Base-by-base conservation (phyloP, 2,888 invertebrate species). In the Papilio gigon region DNA sequence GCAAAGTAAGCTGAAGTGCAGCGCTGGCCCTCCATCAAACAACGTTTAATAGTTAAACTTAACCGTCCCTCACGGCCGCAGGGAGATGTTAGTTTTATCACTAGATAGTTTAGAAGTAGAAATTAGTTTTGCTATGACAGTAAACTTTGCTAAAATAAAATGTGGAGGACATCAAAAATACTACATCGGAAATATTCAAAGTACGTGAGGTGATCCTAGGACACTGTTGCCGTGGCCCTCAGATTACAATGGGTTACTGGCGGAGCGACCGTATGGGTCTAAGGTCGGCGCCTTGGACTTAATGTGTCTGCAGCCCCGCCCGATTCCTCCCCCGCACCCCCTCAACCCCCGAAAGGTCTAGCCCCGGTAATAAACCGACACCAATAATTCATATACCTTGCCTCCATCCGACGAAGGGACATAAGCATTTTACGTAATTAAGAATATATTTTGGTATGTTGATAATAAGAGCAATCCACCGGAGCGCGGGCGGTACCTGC, bases 401-500 rank as follows among this genome's bases (percentile, higher is more conserved):
- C 27, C n/a, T n/a, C 8, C 17, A n/a, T 14, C 8, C 53, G 14
- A 30, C 27, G 30, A 9, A 30, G 30, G 25, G 27, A 27, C 22
- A 14, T 25, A 50, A 0, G 12, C 2, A 22, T 25, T 50, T 25
- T 14, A 25, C 22, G 11, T 25, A 25, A 25, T 14, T 50, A 6
- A 14, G 44, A 1, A 35, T 40, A 61, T 9, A 9, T 22, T 44
- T 25, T 12, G 1, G 1, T 37, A 9, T 25, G n/a, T 14, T 20
- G 0, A n/a, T n/a, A n/a, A n/a, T n/a, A n/a, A n/a, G n/a, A n/a
- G 12, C 3, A 14, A 47, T 44, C 40, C 67, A 61, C 68, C 65
- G 67, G 50, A 40, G 67, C 4, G 12, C 22, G 37, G 14, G 40
- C 25, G 58, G 53, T 53, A 90, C 91, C 88, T 84, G 89, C 86